Evolutionary conservation across 2,113 vertebrate genomes (phyloP).

Genomic region (Litocranius walleri): DNA sequence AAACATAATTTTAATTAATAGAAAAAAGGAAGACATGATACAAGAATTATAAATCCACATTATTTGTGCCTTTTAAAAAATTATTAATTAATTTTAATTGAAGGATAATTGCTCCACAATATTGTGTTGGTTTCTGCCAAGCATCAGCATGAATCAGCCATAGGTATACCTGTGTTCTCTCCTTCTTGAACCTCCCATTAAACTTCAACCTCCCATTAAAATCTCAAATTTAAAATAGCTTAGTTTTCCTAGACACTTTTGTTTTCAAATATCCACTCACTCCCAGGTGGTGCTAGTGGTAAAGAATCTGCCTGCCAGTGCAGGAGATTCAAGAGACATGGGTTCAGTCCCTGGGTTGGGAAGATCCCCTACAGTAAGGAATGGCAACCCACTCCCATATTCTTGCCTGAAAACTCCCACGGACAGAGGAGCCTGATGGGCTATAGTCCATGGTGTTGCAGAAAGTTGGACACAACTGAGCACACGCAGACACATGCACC

Average conservation of each 20-base stretch:
- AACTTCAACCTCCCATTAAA: background rate
- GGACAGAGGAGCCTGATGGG: background rate
- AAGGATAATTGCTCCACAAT: background rate
- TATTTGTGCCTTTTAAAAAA: background rate
- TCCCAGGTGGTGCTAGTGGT: background rate
- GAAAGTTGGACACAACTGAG: too few species aligned
- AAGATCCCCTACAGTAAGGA: background rate
- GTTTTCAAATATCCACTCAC: background rate
- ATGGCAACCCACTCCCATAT: background rate
- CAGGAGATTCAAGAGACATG: background rate
- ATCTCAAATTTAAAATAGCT: background rate
- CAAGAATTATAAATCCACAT: background rate
- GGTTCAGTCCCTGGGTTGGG: background rate
- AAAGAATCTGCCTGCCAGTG: background rate
- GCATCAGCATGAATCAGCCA: background rate
- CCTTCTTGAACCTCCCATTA: background rate
- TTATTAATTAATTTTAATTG: too few species aligned
- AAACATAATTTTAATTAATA: background rate
- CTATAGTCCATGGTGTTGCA: background rate
- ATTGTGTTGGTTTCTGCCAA: background rate
- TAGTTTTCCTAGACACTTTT: background rate
- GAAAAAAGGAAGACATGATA: background rate
- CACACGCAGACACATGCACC: too few species aligned
- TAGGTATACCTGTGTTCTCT: background rate
- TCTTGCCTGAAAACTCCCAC: background rate